Evolutionary conservation across 2,888 invertebrate species (phyloP), one percentile per base, ranked within the genome.

Genomic region (Eutolmus rufibarbis): DNA sequence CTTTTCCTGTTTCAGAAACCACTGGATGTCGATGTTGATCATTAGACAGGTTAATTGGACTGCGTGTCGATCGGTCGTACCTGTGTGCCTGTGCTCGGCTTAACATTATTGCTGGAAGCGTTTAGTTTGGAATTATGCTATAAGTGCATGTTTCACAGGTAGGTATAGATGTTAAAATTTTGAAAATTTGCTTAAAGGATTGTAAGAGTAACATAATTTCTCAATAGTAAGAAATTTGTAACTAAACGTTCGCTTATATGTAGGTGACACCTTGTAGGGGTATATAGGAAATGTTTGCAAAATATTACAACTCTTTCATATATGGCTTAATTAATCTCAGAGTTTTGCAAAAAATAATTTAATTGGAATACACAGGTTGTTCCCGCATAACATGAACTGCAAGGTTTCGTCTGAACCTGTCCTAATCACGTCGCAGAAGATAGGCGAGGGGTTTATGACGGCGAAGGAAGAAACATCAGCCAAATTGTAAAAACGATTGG

Each of bases 31-130:
- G 82, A 88, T 88, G 87, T 85, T 77, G 88, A 88, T 88, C 85
- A 87, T 88, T 88, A 85, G 88, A 88, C 88, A 88, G 86, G 86
- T 88, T 88, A 88, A 88, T 88, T 88, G 88, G 87, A 66, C 56
- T 86, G 77, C 87, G 77, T 87, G 85, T 87, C 74, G 74, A 57
- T 82, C 57, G 56, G 14, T 12, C 23, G 79, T 79, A 79, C 79
- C 79, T 79, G 46, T 4, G 5, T 51, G 14, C 14, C 19, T 43
- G n/a, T 23, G 23, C 28, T 23, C 14, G 81, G 56, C 66, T 81
- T 74, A 74, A 87, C 74, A 87, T 82, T 74, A 82, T 40, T 74
- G 31, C 28, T 79, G 86, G 76, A 76, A 84, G n/a, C 85, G 56
- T 85, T 77, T 85, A 87, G 43, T 16, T 66, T 43, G 14, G 78